Percentiles rank a stretch among this genome's conserved stretches.
These are phyloP conservation scores for Aleiodes alternator DNA, from an alignment of 2,888 invertebrate species.

Conservation along the genomic window DNA sequence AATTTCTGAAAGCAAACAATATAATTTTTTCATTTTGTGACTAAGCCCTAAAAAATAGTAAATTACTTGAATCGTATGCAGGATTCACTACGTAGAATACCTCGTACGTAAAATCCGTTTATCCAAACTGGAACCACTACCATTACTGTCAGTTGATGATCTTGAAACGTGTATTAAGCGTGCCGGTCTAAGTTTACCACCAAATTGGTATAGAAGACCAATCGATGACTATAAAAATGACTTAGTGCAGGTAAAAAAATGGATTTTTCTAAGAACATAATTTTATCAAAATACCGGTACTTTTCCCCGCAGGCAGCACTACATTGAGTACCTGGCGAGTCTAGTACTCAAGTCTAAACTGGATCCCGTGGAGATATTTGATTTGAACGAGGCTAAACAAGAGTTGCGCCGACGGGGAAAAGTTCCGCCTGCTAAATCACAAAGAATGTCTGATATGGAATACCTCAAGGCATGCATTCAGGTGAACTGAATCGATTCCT, in stretches of 20 bases:
- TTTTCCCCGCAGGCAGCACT: conserved; percentile 87
- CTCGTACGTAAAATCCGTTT: conserved; percentile 86
- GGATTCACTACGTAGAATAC: conserved; percentile 94
- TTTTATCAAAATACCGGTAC: conserved; percentile 69
- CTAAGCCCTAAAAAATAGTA: conserved; percentile 6
- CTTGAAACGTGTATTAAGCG: conserved; percentile 88
- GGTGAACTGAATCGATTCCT: conserved; percentile 77
- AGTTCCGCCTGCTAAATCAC: conserved; percentile 87
- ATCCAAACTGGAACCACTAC: conserved; percentile 85
- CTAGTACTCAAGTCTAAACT: conserved; percentile 88
- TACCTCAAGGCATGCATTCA: conserved; percentile 90
- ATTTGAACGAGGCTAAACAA: conserved; percentile 90
- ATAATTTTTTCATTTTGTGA: background rate
- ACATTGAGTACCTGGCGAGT: conserved; percentile 95
- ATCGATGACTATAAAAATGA: conserved; percentile 76
- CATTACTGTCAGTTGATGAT: conserved; percentile 86
- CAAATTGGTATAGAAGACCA: conserved; percentile 84
- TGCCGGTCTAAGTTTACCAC: conserved; percentile 84
- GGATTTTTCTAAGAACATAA: conserved; percentile 36
- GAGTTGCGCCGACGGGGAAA: conserved; percentile 91
- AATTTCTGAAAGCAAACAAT: background rate
- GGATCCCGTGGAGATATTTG: conserved; percentile 93
- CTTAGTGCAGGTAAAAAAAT: conserved; percentile 76
- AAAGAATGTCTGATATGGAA: conserved; percentile 89
- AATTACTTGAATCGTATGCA: conserved; percentile 74